A percentile compares a stretch with the other conserved stretches of the same genome.
These are phyloP conservation scores for Mesaphorura yosii DNA, from an alignment of 1,140 invertebrate genomes.

Conservation along the genomic window DNA sequence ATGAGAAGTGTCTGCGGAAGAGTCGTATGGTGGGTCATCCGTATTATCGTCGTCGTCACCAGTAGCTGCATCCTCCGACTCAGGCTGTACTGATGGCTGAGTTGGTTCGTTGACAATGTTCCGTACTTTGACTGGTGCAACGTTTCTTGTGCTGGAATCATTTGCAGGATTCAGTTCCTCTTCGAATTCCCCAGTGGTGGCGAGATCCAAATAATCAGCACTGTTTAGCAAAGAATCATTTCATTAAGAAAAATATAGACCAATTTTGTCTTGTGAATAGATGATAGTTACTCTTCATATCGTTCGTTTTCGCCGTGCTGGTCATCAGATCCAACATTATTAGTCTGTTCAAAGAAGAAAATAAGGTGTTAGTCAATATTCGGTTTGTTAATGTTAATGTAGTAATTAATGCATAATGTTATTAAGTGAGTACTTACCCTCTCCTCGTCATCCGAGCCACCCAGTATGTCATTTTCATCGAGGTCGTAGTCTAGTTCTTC, in stretches of 20 bases:
- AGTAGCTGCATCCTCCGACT: background rate
- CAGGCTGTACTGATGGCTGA: background rate
- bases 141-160: background rate
- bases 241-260: background rate
- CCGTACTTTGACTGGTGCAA: background rate
- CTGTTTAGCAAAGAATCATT: background rate
- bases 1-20: background rate
- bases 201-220: background rate
- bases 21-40: background rate
- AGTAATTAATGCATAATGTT: background rate
- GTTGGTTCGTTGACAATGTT: background rate
- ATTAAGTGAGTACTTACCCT: background rate
- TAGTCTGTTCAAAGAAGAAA: background rate
- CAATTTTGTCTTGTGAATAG: too few species aligned
- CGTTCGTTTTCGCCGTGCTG: too few species aligned
- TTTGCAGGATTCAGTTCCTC: background rate
- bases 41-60: background rate
- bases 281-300: too few species aligned
- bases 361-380: background rate
- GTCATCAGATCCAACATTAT: background rate
- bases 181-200: too few species aligned
- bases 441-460: conserved; percentile 1
- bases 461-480: background rate
- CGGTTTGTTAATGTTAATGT: background rate
- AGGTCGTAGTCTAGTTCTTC: background rate